phyloP scores from a whole-genome alignment of 2,888 invertebrate species.

The Orthosia gracilis region DNA sequence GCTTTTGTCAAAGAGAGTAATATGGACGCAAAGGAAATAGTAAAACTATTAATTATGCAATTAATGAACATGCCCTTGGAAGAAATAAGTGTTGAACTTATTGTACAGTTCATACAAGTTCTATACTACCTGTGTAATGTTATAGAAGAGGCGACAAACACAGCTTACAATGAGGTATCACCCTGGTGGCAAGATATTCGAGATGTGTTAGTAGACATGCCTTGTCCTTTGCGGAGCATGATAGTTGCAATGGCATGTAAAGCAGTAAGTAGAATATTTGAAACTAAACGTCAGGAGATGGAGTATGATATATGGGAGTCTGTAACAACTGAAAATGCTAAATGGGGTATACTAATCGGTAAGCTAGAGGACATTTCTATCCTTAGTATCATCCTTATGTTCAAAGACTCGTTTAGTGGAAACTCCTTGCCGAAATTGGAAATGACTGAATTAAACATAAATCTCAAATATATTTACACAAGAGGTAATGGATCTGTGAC shows the following conservation, averaged over 20 bases:
- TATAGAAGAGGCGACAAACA: slow-evolving; percentile 91
- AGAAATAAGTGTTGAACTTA: slow-evolving; percentile 89
- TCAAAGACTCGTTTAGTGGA: slow-evolving; percentile 84
- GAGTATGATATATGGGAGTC: slow-evolving; percentile 95
- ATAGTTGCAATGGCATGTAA: slow-evolving; percentile 96
- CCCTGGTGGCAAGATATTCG: slow-evolving; percentile 96
- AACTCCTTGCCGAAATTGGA: slow-evolving; percentile 89
- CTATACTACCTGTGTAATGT: slow-evolving; percentile 93
- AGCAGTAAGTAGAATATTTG: slow-evolving; percentile 92
- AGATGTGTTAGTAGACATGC: slow-evolving; percentile 93
- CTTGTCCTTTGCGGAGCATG: slow-evolving; percentile 94
- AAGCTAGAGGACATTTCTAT: slow-evolving; percentile 97
- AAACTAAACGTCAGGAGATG: slow-evolving; percentile 83
- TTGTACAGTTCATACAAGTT: slow-evolving; percentile 93
- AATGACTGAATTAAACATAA: slow-evolving; percentile 91
- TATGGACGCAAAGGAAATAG: slow-evolving; percentile 92
- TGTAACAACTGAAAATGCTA: slow-evolving; percentile 96
- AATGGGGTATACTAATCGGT: slow-evolving; percentile 96
- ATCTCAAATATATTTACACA: slow-evolving; percentile 92
- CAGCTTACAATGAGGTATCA: slow-evolving; percentile 93
- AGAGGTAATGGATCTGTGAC: slow-evolving; percentile 96
- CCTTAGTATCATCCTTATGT: slow-evolving; percentile 93
- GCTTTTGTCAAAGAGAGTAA: slow-evolving; percentile 77
- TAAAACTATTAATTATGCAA: slow-evolving; percentile 93
- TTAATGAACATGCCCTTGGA: slow-evolving; percentile 93